Conservation (phyloP, 2,888 invertebrate genomes). For the Flexamia atlantica region DNA sequence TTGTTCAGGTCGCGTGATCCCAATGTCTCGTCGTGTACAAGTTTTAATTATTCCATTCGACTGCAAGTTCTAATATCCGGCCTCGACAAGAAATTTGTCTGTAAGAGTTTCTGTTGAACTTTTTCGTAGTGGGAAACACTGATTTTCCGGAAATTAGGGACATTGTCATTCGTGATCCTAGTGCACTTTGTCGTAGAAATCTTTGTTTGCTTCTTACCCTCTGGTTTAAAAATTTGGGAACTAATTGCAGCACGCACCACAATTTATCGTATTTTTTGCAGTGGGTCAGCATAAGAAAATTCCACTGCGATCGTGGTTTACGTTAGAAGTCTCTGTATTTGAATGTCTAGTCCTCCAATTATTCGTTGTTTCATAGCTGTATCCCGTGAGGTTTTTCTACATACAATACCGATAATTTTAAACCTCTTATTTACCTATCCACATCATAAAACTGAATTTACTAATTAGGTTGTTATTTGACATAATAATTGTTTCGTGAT, state of each 20-base stretch:
- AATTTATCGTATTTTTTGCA: no score
- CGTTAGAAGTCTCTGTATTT: no score
- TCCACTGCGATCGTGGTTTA: no score
- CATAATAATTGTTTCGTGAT: no score
- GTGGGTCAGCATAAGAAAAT: no score
- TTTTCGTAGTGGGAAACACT: not conserved
- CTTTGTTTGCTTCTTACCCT: not conserved
- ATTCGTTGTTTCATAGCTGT: no score
- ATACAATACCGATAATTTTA: no score
- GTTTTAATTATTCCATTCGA: constrained; percentile 34
- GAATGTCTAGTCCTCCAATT: no score
- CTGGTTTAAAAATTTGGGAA: no score
- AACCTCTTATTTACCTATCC: not conserved
- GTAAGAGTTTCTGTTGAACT: not conserved
- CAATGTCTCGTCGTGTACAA: not conserved
- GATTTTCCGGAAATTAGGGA: constrained; percentile 17
- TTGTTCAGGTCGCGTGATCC: not conserved
- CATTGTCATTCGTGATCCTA: not conserved
- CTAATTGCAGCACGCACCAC: no score
- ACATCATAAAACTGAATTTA: not conserved
- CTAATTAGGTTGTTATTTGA: not conserved
- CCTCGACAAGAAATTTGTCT: not conserved
- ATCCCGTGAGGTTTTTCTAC: no score
- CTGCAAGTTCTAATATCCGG: constrained; percentile 34
- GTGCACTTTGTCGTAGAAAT: not conserved